Percentiles rank a stretch among this genome's conserved stretches.
These are phyloP conservation scores for Arnoldichthys spilopterus DNA, from an alignment of 2,797 vertebrate genomes.

Conservation along the genomic window DNA sequence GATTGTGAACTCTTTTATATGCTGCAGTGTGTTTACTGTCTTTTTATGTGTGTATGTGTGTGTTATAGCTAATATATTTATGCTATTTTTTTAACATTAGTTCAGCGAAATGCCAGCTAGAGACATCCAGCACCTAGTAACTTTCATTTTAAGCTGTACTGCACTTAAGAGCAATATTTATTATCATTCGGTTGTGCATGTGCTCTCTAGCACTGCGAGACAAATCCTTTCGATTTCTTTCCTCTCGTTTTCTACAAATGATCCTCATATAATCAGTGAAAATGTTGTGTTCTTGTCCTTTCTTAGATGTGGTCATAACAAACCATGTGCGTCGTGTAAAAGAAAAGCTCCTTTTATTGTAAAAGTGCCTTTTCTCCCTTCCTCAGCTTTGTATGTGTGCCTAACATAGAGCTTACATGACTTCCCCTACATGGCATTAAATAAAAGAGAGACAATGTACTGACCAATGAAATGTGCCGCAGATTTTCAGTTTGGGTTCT, in stretches of 20 bases:
- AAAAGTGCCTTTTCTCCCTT: conserved; percentile 56
- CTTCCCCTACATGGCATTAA: conserved; percentile 28
- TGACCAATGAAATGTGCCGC: neutral
- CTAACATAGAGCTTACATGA: conserved; percentile 20
- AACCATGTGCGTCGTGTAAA: conserved; percentile 14
- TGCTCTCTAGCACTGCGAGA: neutral
- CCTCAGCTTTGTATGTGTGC: conserved; percentile 20
- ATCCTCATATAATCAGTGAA: neutral
- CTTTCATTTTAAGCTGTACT: conserved; percentile 38
- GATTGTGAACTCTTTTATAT: conserved; percentile 35
- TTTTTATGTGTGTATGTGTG: conserved; percentile 33
- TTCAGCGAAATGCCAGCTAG: conserved; percentile 40
- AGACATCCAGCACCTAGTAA: conserved; percentile 33
- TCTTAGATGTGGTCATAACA: conserved; percentile 15
- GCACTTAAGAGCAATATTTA: conserved; percentile 53
- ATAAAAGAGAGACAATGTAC: conserved; percentile 21
- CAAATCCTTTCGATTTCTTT: neutral
- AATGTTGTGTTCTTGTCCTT: conserved; percentile 11
- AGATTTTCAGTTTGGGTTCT: neutral
- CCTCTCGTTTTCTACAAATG: neutral
- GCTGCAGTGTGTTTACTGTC: neutral
- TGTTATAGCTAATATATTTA: conserved; percentile 59
- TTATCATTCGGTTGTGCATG: conserved; percentile 41
- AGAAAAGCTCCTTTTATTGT: conserved; percentile 37
- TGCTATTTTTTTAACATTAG: conserved; percentile 62